Percentiles rank a stretch among this genome's conserved stretches.
phyloP scores from a whole-genome alignment of 1,140 invertebrate species.

The Aphidius gifuensis region DNA sequence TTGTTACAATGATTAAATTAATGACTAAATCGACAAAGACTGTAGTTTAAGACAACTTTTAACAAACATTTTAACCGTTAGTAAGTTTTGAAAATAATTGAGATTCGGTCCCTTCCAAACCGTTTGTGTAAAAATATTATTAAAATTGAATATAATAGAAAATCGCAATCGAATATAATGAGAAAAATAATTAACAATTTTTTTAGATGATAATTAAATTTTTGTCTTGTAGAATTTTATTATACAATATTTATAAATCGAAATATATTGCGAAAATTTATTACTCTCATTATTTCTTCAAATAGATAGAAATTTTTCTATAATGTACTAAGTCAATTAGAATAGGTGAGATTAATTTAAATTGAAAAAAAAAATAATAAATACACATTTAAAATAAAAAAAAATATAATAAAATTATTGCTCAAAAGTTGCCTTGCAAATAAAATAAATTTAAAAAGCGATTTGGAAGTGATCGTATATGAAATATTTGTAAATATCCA shows the following conservation, averaged over 20 bases:
- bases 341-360: slow-evolving; percentile 12
- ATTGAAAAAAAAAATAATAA: slow-evolving; percentile 15
- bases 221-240: not conserved
- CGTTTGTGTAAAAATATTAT: slow-evolving; percentile 27
- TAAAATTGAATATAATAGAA: slow-evolving; percentile 14
- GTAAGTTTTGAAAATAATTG: slow-evolving; percentile 33
- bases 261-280: no score
- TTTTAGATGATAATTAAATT: slow-evolving; percentile 9
- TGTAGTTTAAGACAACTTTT: slow-evolving; percentile 54
- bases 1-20: not conserved
- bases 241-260: not conserved
- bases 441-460: slow-evolving; percentile 19
- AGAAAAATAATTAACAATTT: slow-evolving; percentile 15
- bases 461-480: slow-evolving; percentile 41
- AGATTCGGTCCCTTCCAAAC: slow-evolving; percentile 40
- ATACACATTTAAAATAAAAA: slow-evolving; percentile 25
- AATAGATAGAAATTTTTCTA: not conserved
- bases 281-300: not conserved
- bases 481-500: slow-evolving; percentile 47
- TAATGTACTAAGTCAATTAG: slow-evolving; percentile 19
- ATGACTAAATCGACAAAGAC: slow-evolving; percentile 42
- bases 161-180: not conserved
- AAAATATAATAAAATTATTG: slow-evolving; percentile 37
- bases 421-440: slow-evolving; percentile 48
- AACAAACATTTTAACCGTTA: slow-evolving; percentile 49